Evolutionary conservation across 2,888 invertebrate genomes (phyloP).

Genomic region (Strigamia transsilvanica): DNA sequence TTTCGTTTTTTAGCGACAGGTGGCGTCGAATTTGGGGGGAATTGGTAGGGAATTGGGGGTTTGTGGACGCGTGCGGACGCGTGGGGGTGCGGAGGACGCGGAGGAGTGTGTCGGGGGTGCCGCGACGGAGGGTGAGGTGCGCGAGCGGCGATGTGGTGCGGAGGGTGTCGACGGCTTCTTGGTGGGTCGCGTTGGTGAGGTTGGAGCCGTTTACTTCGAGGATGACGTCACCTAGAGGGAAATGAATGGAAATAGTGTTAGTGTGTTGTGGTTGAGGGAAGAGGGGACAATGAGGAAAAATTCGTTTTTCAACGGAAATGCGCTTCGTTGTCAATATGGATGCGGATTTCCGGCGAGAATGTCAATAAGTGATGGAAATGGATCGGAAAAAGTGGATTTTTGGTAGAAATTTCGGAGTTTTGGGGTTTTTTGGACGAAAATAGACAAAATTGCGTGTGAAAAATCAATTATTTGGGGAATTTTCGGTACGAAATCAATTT

Average conservation of each 20-base stretch:
- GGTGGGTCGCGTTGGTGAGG: conserved; percentile 67
- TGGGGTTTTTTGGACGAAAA: too few species aligned
- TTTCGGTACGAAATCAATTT: too few species aligned
- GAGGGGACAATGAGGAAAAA: not conserved
- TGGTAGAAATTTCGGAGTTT: too few species aligned
- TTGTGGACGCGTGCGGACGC: not conserved
- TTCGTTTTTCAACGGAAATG: not conserved
- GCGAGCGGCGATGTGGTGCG: conserved; percentile 27
- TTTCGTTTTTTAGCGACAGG: not conserved
- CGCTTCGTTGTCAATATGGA: not conserved
- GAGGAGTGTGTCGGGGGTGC: not conserved
- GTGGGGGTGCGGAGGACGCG: not conserved
- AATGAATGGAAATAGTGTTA: not conserved
- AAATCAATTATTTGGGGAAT: too few species aligned
- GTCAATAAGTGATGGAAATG: not conserved
- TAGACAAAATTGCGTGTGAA: too few species aligned
- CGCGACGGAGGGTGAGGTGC: conserved; percentile 23
- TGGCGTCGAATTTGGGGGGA: not conserved
- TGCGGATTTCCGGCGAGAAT: not conserved
- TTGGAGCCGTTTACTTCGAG: conserved; percentile 82
- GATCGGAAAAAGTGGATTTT: too few species aligned
- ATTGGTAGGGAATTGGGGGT: too few species aligned
- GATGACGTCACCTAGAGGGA: conserved; percentile 75
- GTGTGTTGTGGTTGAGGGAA: not conserved
- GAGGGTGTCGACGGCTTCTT: conserved; percentile 34